A percentile compares a stretch with the other conserved stretches of the same genome.
Conservation (phyloP, 2,797 vertebrate genomes). For the Cirrhinus molitorella region DNA sequence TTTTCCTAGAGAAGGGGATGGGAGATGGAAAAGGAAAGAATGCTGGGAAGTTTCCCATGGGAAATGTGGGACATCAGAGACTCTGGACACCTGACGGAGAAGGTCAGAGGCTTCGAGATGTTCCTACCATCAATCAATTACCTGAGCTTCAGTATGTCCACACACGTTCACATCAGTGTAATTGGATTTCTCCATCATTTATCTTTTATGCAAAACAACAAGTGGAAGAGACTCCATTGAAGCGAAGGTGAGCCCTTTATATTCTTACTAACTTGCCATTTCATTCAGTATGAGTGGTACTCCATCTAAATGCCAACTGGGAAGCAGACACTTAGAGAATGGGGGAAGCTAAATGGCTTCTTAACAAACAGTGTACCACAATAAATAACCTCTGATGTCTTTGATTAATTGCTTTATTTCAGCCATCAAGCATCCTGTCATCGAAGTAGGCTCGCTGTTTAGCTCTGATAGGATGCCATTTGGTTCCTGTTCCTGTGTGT, state of each 20-base stretch:
- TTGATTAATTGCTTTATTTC: constrained; percentile 43
- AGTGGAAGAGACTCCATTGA: background rate
- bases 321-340: constrained; percentile 24
- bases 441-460: background rate
- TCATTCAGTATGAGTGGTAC: constrained; percentile 31
- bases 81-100: background rate
- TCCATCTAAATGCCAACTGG: constrained; percentile 6
- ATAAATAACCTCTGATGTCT: constrained; percentile 27
- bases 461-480: background rate
- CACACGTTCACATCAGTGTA: constrained; percentile 50
- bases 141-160: constrained; percentile 40
- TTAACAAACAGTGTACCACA: background rate
- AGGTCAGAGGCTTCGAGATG: constrained; percentile 43
- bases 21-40: background rate
- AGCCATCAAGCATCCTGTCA: constrained; percentile 29
- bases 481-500: background rate
- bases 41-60: constrained; percentile 6
- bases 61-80: constrained; percentile 30
- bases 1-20: background rate
- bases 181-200: constrained; percentile 42
- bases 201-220: constrained; percentile 49
- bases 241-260: constrained; percentile 5
- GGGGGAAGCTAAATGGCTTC: background rate
- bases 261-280: constrained; percentile 30
- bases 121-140: constrained; percentile 52